Conservation (phyloP, 92 coral and sea anemone species). For the Nematostella vectensis region DNA sequence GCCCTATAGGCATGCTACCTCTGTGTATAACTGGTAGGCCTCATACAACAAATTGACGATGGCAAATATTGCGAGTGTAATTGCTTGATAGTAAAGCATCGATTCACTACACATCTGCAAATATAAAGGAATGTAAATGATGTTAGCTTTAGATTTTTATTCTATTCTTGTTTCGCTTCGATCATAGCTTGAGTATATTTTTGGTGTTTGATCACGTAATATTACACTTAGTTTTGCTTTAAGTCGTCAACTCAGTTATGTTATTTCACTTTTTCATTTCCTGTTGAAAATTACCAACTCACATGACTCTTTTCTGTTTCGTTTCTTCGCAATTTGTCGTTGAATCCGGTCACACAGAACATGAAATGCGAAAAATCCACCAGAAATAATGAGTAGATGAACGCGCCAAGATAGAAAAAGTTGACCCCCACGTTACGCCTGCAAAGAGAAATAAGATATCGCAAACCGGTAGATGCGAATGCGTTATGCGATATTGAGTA, state of each 20-base stretch:
- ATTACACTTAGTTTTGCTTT: too few relatives aligned
- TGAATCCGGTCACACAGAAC: constrained; percentile 20
- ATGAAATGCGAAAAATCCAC: constrained; percentile 29
- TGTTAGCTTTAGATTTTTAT: too few relatives aligned
- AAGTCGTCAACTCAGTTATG: too few relatives aligned
- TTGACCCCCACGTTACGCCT: constrained; percentile 46
- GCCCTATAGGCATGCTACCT: too few relatives aligned
- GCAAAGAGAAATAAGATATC: background rate
- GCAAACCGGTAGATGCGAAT: background rate
- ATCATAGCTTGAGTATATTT: too few relatives aligned
- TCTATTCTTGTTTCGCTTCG: too few relatives aligned
- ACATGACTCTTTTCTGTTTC: too few relatives aligned
- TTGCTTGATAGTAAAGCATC: constrained; percentile 8
- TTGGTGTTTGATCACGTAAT: too few relatives aligned
- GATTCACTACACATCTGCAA: constrained; percentile 6
- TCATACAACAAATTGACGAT: constrained; percentile 16
- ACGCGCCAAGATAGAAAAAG: constrained; percentile 34
- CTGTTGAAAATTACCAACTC: too few relatives aligned
- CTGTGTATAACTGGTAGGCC: constrained; percentile 24
- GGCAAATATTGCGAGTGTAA: constrained; percentile 17
- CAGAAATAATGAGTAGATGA: constrained; percentile 31
- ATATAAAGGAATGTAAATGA: background rate
- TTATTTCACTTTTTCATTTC: too few relatives aligned
- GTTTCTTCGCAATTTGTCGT: too few relatives aligned
- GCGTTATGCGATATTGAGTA: too few relatives aligned